Evolutionary conservation across 1,140 invertebrate species (phyloP).

Genomic region (Myzus persicae): DNA sequence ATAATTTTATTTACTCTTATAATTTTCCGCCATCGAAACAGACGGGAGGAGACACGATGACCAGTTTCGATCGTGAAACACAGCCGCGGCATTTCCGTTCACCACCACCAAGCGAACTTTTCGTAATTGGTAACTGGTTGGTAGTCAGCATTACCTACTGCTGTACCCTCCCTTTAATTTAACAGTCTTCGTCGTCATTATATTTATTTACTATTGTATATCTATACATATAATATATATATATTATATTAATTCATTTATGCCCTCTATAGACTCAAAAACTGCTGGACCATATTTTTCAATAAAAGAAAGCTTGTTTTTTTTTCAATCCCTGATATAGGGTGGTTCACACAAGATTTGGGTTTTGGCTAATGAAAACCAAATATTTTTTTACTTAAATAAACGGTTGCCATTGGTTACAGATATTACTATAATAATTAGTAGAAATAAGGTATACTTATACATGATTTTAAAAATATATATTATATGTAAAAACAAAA

Average conservation of each 20-base stretch:
- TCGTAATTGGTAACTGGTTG: background rate
- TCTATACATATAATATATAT: background rate
- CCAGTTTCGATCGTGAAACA: background rate
- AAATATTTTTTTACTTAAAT: too few relatives aligned
- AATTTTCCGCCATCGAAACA: background rate
- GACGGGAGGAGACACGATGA: background rate
- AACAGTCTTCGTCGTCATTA: background rate
- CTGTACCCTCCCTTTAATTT: background rate
- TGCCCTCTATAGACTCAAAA: too few relatives aligned
- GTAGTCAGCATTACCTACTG: background rate
- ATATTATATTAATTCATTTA: background rate
- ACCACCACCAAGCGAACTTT: background rate
- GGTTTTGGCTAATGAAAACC: too few relatives aligned
- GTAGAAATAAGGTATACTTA: too few relatives aligned
- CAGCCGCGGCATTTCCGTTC: background rate
- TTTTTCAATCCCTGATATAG: too few relatives aligned
- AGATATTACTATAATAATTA: too few relatives aligned
- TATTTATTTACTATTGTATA: background rate
- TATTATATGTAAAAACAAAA: too few relatives aligned
- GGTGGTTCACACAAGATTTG: too few relatives aligned
- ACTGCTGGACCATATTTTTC: too few relatives aligned
- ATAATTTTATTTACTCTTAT: constrained; percentile 1
- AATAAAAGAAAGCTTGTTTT: too few relatives aligned
- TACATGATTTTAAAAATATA: too few relatives aligned
- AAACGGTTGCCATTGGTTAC: too few relatives aligned